phyloP scores from a whole-genome alignment of 2,797 vertebrate species.

The Crocidura indochinensis region DNA sequence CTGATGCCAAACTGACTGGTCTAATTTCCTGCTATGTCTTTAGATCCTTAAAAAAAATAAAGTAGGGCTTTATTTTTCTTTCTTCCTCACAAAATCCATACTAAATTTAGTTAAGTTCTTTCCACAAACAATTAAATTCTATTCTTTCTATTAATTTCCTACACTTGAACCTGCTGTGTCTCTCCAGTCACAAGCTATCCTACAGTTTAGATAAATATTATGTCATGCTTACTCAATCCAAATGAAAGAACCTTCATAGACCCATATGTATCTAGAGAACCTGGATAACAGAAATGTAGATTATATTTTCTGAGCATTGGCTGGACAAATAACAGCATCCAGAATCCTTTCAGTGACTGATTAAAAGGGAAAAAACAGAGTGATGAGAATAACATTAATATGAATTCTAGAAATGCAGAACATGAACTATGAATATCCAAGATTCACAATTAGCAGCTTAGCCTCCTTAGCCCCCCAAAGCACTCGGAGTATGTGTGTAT shows the following conservation, averaged over 20 bases:
- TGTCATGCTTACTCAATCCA: not conserved
- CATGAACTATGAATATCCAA: not conserved
- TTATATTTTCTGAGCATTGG: not conserved
- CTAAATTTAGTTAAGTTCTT: conserved; percentile 82
- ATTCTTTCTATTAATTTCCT: conserved; percentile 56
- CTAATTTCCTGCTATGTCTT: conserved; percentile 88
- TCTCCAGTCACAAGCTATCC: conserved; percentile 27
- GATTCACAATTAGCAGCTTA: not conserved
- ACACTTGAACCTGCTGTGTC: conserved; percentile 37
- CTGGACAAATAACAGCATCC: not conserved
- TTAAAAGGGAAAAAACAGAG: conserved; percentile 10
- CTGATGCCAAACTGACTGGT: conserved; percentile 85
- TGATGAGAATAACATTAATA: not conserved
- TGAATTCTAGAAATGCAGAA: conserved; percentile 1
- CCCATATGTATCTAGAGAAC: not conserved
- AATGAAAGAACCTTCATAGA: not conserved
- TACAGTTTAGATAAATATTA: conserved; percentile 37
- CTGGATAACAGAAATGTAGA: conserved; percentile 1
- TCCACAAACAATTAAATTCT: conserved; percentile 53
- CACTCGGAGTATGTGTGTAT: not conserved
- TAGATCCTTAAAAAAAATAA: conserved; percentile 84
- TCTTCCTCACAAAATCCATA: conserved; percentile 68
- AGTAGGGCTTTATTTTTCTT: conserved; percentile 81
- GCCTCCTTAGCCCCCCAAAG: not conserved
- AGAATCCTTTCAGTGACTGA: not conserved